Base-by-base conservation (phyloP, 2,888 invertebrate species). In the Agriopis marginaria region DNA sequence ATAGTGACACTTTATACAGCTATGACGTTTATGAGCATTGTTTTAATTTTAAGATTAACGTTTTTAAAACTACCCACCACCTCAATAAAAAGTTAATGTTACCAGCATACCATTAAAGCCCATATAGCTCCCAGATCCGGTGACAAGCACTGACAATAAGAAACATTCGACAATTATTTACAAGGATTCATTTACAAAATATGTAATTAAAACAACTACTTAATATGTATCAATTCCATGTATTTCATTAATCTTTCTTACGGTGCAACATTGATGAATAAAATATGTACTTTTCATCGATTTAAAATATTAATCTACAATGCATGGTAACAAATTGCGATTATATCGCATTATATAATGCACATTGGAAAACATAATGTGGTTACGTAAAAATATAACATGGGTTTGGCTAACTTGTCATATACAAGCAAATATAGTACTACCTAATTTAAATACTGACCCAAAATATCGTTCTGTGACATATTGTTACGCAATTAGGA, bases 121-220 rank as follows among this genome's bases (percentile, higher is more conserved):
- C 47, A 47, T 51, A 11, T 53, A 62, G 53, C 53, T 23, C 53
- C 62, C 42, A 42, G 7, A 42, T 49, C 42, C 53, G n/a, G 42
- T 32, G 53, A 44, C 44, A n/a, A 73, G 72, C 74, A 63, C 53
- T 53, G 51, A 59, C 44, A 66, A 68, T 54, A 69, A 68, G n/a
- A 70, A 66, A 32, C 0, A 10, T 55, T 23, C 2, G 17, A 23
- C 17, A 60, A 53, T 11, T 62, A 62, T 53, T 53, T 53, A 62
- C 62, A 62, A 54, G 42, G 39, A 59, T 61, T 56, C 63, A 68
- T 61, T 51, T 60, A 63, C 47, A 54, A 40, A 47, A 14, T 49
- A 12, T 40, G 11, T 54, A 50, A 47, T 63, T 60, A 62, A 58
- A 61, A 62, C 62, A 32, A 62, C 17, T 42, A 62, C 17, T 42